A percentile compares a stretch with the other conserved stretches of the same genome.
phyloP scores from a whole-genome alignment of 2,797 vertebrate genomes.

The Chloroceryle inda region DNA sequence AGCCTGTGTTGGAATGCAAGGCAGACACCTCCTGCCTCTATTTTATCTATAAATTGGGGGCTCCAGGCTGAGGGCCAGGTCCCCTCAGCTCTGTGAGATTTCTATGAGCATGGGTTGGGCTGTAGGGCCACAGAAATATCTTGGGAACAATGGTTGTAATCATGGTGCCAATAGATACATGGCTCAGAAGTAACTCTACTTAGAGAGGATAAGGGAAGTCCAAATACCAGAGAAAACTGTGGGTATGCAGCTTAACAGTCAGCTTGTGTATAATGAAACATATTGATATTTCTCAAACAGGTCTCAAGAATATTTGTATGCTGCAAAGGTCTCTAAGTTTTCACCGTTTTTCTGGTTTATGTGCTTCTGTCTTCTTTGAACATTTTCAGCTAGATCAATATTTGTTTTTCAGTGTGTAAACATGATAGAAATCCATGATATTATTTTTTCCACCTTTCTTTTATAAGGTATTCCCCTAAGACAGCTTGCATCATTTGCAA shows the following conservation, averaged over 20 bases:
- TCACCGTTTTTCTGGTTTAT: background rate
- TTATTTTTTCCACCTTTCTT: background rate
- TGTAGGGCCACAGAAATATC: background rate
- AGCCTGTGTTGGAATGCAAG: background rate
- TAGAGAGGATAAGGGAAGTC: background rate
- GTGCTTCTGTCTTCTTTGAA: background rate
- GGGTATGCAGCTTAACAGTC: background rate
- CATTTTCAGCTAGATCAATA: background rate
- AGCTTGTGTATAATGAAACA: background rate
- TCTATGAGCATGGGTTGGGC: too few relatives aligned
- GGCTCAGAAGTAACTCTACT: background rate
- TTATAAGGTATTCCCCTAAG: background rate
- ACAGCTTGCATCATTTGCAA: background rate
- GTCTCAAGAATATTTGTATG: background rate
- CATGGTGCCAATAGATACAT: fast-evolving
- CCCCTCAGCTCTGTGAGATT: background rate
- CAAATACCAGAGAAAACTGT: background rate
- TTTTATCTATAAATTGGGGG: background rate
- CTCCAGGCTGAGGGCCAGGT: background rate
- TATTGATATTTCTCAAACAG: background rate
- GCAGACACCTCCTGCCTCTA: fast-evolving
- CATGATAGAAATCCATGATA: background rate
- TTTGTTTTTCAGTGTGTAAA: background rate
- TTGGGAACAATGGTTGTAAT: background rate
- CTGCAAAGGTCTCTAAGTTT: background rate